A percentile compares a stretch with the other conserved stretches of the same genome.
Conservation (phyloP, 2,888 invertebrate genomes). For the Mayetiola destructor region DNA sequence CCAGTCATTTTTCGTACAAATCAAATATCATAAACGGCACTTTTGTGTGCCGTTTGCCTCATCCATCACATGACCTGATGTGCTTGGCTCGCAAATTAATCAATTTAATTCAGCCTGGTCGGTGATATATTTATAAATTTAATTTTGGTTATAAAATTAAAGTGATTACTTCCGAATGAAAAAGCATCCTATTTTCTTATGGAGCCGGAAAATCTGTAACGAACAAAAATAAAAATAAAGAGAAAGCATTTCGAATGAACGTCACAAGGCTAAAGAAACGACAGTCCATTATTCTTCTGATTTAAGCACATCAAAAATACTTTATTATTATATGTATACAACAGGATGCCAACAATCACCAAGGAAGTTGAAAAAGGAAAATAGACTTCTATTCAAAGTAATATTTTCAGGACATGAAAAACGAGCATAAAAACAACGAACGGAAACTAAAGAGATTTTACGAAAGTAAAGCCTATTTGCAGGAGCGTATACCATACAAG, state of each 20-base stretch:
- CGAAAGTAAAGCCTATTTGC: too few species aligned
- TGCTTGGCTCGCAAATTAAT: too few species aligned
- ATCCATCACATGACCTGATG: too few species aligned
- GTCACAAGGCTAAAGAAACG: neutral
- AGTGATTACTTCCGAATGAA: constrained; percentile 1
- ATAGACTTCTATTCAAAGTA: neutral
- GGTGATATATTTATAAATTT: too few species aligned
- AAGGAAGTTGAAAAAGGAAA: neutral
- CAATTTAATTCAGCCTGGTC: too few species aligned
- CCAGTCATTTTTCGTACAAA: too few species aligned
- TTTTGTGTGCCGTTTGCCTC: too few species aligned
- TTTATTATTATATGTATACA: neutral
- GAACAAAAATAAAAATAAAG: neutral
- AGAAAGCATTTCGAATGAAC: neutral
- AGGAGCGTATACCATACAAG: too few species aligned
- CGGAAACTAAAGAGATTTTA: neutral
- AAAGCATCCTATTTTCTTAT: neutral
- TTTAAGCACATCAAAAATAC: constrained; percentile 3
- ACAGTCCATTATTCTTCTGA: neutral
- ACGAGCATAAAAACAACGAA: neutral
- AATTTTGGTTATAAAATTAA: neutral
- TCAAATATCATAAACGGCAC: too few species aligned
- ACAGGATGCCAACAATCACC: constrained; percentile 1
- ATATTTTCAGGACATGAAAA: neutral
- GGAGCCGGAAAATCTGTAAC: neutral